These are phyloP conservation scores for Lapara coniferarum DNA, from an alignment of 2,888 invertebrate genomes.

Conservation along the genomic window DNA sequence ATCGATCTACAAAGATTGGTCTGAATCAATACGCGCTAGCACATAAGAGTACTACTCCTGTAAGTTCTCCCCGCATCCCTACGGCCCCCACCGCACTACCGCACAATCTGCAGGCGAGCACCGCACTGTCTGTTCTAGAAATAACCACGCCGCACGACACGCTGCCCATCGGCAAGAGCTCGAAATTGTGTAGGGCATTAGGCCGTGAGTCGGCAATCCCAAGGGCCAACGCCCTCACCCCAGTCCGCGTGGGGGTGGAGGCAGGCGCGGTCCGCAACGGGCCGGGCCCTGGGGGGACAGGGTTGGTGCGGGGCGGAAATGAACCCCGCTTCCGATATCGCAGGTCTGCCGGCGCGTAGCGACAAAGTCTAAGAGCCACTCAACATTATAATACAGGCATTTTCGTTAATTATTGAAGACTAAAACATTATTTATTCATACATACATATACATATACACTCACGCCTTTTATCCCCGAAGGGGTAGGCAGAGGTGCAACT, in stretches of 20 bases:
- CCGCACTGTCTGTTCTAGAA: background rate
- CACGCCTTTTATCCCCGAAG: no score
- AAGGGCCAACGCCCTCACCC: background rate
- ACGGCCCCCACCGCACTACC: no score
- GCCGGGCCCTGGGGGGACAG: background rate
- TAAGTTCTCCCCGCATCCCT: no score
- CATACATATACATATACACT: no score
- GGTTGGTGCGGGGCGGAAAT: conserved; percentile 18
- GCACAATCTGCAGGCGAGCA: no score
- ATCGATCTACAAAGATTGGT: no score
- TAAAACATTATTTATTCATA: background rate
- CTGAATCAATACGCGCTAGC: no score
- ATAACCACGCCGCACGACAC: background rate
- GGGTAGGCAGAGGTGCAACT: no score
- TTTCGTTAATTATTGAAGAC: background rate
- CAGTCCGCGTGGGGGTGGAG: background rate
- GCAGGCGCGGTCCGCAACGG: background rate
- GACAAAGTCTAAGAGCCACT: background rate
- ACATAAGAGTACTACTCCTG: no score
- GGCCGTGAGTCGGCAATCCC: conserved; percentile 20
- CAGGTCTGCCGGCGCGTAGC: background rate
- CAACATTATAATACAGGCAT: background rate
- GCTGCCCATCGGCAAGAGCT: background rate
- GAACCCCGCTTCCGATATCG: conserved; percentile 24
- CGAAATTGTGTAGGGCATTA: conserved; percentile 20